These are phyloP conservation scores for Brachionus sp. DNA, from an alignment of 1,140 invertebrate species.

Conservation along the genomic window DNA sequence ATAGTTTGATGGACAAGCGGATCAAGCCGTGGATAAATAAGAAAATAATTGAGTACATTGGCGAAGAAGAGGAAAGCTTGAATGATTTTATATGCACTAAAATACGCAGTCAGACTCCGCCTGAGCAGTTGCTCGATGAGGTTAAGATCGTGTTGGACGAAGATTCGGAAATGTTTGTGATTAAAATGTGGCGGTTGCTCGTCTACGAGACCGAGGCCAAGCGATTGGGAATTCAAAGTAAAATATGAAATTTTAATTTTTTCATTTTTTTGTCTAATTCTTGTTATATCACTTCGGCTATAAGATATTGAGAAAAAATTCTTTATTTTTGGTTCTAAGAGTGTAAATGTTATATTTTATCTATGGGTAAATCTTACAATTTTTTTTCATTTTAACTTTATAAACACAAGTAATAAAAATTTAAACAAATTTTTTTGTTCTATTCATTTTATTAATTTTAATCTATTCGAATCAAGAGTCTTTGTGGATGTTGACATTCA, in stretches of 20 bases:
- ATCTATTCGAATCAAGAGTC: neutral
- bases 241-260: slow-evolving; percentile 8
- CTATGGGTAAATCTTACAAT: neutral
- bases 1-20: slow-evolving; percentile 86
- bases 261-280: neutral
- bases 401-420: slow-evolving; percentile 2
- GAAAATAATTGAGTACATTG: slow-evolving; percentile 98
- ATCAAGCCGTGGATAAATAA: slow-evolving; percentile 99
- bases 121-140: slow-evolving; percentile 90
- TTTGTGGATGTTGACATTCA: slow-evolving; percentile 40
- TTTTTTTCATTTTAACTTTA: neutral
- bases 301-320: neutral
- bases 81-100: slow-evolving; percentile 98
- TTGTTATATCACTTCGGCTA: neutral
- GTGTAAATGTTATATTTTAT: neutral
- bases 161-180: slow-evolving; percentile 98
- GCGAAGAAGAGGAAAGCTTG: slow-evolving; percentile 94
- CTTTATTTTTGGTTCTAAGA: neutral
- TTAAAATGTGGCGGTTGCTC: slow-evolving; percentile 98
- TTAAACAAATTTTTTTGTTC: neutral
- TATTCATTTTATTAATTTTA: neutral
- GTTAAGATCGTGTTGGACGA: slow-evolving; percentile 98
- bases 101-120: slow-evolving; percentile 83
- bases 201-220: slow-evolving; percentile 99
- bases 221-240: slow-evolving; percentile 36